Evolutionary conservation across 2,888 invertebrate species (phyloP).

Genomic region (Masnerella sp.): DNA sequence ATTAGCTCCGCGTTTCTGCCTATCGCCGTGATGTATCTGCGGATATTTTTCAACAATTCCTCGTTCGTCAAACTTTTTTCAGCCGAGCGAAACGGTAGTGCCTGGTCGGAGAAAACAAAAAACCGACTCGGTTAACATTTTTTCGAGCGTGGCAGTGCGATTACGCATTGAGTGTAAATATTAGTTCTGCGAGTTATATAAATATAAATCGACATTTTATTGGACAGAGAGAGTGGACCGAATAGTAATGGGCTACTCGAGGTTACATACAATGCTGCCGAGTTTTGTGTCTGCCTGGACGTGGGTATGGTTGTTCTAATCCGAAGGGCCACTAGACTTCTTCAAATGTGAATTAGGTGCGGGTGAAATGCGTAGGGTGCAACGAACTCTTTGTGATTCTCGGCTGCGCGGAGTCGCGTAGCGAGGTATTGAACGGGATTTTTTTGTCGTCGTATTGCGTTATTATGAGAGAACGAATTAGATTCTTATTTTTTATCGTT

Average conservation of each 20-base stretch:
- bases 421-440: constrained; percentile 13
- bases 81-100: constrained; percentile 16
- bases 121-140: no score
- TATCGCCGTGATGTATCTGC: constrained; percentile 40
- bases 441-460: no score
- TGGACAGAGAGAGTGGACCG: constrained; percentile 20
- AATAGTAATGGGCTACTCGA: constrained; percentile 47
- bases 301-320: constrained; percentile 63
- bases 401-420: constrained; percentile 23
- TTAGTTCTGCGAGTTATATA: constrained; percentile 21
- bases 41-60: constrained; percentile 26
- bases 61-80: constrained; percentile 10
- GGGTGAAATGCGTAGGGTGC: constrained; percentile 64
- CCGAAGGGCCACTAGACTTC: constrained; percentile 66
- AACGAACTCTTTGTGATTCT: constrained; percentile 63
- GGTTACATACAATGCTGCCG: constrained; percentile 42
- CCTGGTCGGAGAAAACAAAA: constrained; percentile 17
- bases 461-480: no score
- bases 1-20: constrained; percentile 31
- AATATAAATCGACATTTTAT: constrained; percentile 43
- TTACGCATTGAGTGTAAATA: constrained; percentile 27
- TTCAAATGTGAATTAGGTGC: constrained; percentile 61
- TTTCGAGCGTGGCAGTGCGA: no score
- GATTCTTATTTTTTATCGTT: no score
- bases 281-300: constrained; percentile 42